phyloP scores from a whole-genome alignment of 2,797 vertebrate genomes.

The Falco cherrug region DNA sequence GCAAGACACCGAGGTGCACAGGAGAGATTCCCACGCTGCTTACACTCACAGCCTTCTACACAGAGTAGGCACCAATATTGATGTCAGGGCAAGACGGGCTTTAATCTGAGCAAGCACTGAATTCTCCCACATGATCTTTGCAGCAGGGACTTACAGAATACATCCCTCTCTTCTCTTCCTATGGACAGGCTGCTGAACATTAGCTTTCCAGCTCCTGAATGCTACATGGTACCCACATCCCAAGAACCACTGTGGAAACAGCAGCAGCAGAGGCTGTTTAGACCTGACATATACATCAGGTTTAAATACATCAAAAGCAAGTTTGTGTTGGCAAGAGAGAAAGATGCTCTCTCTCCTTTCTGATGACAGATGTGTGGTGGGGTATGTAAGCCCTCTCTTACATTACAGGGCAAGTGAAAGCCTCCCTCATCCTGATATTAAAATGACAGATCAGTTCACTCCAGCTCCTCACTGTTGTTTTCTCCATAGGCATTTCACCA shows the following conservation, averaged over 20 bases:
- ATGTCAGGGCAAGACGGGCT: neutral
- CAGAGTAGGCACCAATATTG: accelerated
- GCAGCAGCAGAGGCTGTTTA: neutral
- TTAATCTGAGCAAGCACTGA: accelerated
- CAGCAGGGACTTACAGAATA: neutral
- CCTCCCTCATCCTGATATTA: neutral
- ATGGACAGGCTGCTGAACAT: accelerated
- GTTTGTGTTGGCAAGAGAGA: neutral
- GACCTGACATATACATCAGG: neutral
- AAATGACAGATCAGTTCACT: neutral
- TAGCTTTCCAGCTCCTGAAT: neutral
- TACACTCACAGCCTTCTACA: neutral
- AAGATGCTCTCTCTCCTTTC: neutral
- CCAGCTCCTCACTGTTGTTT: neutral
- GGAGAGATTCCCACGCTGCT: neutral
- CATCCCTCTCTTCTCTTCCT: neutral
- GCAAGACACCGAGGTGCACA: accelerated
- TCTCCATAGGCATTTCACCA: neutral
- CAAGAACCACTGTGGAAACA: neutral
- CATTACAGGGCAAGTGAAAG: neutral
- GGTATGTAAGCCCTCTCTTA: neutral
- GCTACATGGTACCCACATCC: neutral
- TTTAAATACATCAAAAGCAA: neutral
- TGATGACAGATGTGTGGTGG: neutral
- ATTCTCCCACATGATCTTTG: neutral